Conservation (phyloP, 2,113 vertebrate genomes). For the Cercocebus atys region DNA sequence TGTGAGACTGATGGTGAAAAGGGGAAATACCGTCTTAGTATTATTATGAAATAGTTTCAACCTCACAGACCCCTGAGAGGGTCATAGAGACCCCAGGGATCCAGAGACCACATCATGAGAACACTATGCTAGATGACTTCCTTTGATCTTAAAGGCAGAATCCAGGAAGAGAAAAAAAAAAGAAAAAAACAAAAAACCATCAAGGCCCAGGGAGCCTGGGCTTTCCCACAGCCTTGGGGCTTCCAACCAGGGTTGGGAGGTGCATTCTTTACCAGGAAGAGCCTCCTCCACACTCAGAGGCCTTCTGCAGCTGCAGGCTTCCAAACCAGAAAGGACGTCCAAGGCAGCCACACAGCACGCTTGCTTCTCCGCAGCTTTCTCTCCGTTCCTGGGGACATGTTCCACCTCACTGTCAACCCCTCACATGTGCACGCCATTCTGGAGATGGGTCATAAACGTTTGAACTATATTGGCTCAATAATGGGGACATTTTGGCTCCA, state of each 20-base stretch:
- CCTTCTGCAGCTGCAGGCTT: neutral
- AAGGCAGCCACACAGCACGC: neutral
- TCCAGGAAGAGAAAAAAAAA: neutral
- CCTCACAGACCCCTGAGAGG: neutral
- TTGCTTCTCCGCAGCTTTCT: neutral
- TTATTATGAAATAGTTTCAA: neutral
- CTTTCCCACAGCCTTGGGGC: neutral
- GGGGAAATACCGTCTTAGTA: neutral
- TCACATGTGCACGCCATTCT: slow-evolving; percentile 55
- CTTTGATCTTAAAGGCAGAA: neutral
- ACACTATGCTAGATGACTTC: neutral
- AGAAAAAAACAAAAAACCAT: neutral
- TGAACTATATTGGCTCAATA: slow-evolving; percentile 52
- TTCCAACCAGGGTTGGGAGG: neutral
- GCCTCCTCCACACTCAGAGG: neutral
- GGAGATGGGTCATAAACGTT: slow-evolving; percentile 60
- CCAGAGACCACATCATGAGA: neutral
- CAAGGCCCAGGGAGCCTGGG: neutral
- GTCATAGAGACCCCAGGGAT: neutral
- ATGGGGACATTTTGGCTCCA: slow-evolving; percentile 70
- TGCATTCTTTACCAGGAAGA: neutral
- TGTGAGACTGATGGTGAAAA: neutral
- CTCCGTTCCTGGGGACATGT: neutral
- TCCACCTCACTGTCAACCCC: neutral
- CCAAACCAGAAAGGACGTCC: neutral